Percentiles rank a stretch among this genome's conserved stretches.
phyloP scores from a whole-genome alignment of 2,888 invertebrate genomes.

The Habroteleia sp. region DNA sequence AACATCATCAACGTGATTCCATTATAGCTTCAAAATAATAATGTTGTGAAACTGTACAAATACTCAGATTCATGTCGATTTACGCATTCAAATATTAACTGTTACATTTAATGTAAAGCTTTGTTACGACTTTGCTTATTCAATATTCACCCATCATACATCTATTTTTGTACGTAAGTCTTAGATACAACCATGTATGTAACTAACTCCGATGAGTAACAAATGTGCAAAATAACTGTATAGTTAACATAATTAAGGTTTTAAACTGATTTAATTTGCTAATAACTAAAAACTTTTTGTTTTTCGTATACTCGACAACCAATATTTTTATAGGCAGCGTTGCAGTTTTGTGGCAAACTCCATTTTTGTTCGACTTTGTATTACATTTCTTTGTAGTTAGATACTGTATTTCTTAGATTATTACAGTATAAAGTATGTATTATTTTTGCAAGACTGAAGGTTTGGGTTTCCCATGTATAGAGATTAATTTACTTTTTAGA shows the following conservation, averaged over 20 bases:
- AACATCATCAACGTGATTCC: too few species aligned
- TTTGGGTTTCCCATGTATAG: conserved; percentile 9
- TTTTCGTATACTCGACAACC: background rate
- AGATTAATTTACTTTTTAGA: conserved; percentile 5
- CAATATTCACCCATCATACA: conserved; percentile 1
- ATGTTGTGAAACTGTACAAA: background rate
- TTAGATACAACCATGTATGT: conserved; percentile 10
- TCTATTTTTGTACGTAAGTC: conserved; percentile 32
- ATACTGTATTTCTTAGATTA: conserved; percentile 10
- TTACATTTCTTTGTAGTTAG: conserved; percentile 5
- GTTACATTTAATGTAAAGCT: conserved; percentile 21
- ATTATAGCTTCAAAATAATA: too few species aligned
- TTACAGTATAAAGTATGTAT: conserved; percentile 6
- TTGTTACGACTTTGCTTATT: conserved; percentile 3
- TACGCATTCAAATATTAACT: background rate
- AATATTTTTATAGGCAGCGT: too few species aligned
- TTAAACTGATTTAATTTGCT: too few species aligned
- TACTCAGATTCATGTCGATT: too few species aligned
- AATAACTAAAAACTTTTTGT: too few species aligned
- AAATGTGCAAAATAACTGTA: conserved; percentile 10
- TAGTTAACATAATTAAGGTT: conserved; percentile 28
- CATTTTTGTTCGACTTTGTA: background rate
- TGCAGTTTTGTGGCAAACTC: too few species aligned
- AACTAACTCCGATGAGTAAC: conserved; percentile 17
- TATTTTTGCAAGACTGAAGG: conserved; percentile 31